Evolutionary conservation across 2,797 vertebrate species (phyloP), one percentile per base, ranked within the genome.

Genomic region (Gadopsis bispinosus): DNA sequence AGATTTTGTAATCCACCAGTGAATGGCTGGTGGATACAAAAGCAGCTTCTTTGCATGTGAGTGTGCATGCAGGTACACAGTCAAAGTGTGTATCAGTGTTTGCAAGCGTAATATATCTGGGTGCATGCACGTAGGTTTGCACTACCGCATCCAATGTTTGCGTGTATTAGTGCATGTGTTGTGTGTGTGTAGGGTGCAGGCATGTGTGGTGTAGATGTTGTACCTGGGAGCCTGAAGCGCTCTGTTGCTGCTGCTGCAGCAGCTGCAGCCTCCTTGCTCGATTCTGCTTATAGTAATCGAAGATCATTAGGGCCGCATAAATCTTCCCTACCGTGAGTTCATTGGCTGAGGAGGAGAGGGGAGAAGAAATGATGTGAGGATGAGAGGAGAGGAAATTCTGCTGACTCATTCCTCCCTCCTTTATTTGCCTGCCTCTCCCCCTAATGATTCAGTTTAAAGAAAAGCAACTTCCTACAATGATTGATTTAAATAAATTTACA

Each of bases 271-370:
- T 95, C 87, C 94, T 96, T 53, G 94, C 96, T 92, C 96, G 96
- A 75, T 96, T 98, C 93, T 98, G 97, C 80, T 99, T 99, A 90
- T 97, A 98, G 95, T 97, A 99, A 94, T 99, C 97, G 0, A 98
- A 98, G 90, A 99, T 99, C 98, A 99, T 99, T 74, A 98, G 94
- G 0, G 98, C 98, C 0, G 98, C 98, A 0, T 99, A 99, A 58
- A 99, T 97, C 86, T 99, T 99, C 54, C 98, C 98, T 77, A 99
- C 97, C 0, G 98, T 99, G 94, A 99, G 96, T 90, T 99, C 98
- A 70, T 98, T 97, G 2, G 96, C 98, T 99, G 91, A 54, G 60
- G 61, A 71, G 19, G 50, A 13, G 87, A 61, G 69, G 26, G 65
- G 73, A 77, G 56, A 11, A 84, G 10, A 84, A 17, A 62, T 16